These are phyloP conservation scores for Coleophora flavipennella DNA, from an alignment of 2,888 invertebrate genomes.

Conservation along the genomic window DNA sequence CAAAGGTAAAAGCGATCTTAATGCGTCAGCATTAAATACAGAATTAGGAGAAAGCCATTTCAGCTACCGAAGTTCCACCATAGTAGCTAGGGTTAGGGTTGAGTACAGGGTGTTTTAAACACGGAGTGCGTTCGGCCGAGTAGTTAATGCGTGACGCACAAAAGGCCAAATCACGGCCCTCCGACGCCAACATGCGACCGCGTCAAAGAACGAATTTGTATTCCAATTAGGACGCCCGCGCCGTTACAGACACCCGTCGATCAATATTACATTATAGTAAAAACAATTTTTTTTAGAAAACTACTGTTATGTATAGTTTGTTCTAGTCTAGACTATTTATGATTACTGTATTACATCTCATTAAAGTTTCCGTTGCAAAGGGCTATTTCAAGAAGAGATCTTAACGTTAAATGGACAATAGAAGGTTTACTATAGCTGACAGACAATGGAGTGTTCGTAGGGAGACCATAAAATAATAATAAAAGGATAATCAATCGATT, in stretches of 20 bases:
- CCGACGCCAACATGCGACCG: constrained; percentile 36
- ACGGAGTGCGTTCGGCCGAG: constrained; percentile 50
- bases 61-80: constrained; percentile 11
- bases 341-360: too few species aligned
- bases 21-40: constrained; percentile 45
- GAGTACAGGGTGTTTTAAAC: constrained; percentile 18
- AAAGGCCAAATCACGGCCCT: constrained; percentile 70
- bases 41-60: constrained; percentile 35
- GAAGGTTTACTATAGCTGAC: constrained; percentile 3
- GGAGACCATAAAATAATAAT: constrained; percentile 64
- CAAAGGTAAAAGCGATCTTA: constrained; percentile 50
- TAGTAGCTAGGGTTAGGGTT: constrained; percentile 26
- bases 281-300: too few species aligned
- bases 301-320: too few species aligned
- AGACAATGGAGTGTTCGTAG: constrained; percentile 21
- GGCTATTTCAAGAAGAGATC: too few species aligned
- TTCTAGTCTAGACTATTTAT: too few species aligned
- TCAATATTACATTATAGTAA: constrained; percentile 19
- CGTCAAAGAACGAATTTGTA: constrained; percentile 69
- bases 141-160: constrained; percentile 71
- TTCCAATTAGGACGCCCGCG: constrained; percentile 62
- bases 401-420: too few species aligned
- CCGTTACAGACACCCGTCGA: constrained; percentile 24
- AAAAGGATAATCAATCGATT: constrained; percentile 69
- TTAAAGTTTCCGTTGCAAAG: too few species aligned